Evolutionary conservation across 2,797 vertebrate genomes (phyloP).

Genomic region (Rhinichthys osculus): DNA sequence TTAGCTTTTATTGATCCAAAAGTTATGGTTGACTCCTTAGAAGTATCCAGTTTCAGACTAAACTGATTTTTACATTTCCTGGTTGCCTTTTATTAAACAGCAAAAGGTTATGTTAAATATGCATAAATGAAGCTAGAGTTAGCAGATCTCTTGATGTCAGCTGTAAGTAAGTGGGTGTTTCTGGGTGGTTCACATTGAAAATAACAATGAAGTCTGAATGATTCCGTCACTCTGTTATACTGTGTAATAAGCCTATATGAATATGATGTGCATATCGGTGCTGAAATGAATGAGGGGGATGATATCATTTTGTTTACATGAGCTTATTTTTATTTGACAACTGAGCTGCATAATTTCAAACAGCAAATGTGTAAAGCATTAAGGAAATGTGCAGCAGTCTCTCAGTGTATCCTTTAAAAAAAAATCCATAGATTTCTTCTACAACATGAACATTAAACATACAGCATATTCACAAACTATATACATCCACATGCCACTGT

Average conservation of each 20-base stretch:
- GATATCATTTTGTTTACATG: conserved; percentile 57
- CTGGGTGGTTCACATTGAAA: neutral
- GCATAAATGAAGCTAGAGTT: neutral
- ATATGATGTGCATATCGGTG: neutral
- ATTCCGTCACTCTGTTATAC: neutral
- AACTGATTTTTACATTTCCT: neutral
- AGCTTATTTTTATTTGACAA: conserved; percentile 90
- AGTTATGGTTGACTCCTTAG: too few species aligned
- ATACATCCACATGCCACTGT: conserved; percentile 86
- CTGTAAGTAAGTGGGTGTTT: neutral
- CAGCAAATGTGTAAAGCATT: conserved; percentile 95
- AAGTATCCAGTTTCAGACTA: neutral
- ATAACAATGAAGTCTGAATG: neutral
- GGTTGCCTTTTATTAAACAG: neutral
- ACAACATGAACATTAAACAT: conserved; percentile 94
- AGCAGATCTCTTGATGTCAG: neutral
- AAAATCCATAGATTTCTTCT: conserved; percentile 85
- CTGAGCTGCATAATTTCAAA: conserved; percentile 95
- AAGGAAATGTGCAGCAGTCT: conserved; percentile 93
- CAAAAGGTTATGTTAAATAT: neutral
- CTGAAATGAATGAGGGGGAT: conserved; percentile 12
- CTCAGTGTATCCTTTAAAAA: conserved; percentile 82
- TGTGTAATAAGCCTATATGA: neutral
- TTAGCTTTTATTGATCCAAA: too few species aligned
- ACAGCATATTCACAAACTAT: conserved; percentile 89